These are phyloP conservation scores for Papilio dardanus DNA, from an alignment of 1,140 invertebrate species.

Conservation along the genomic window DNA sequence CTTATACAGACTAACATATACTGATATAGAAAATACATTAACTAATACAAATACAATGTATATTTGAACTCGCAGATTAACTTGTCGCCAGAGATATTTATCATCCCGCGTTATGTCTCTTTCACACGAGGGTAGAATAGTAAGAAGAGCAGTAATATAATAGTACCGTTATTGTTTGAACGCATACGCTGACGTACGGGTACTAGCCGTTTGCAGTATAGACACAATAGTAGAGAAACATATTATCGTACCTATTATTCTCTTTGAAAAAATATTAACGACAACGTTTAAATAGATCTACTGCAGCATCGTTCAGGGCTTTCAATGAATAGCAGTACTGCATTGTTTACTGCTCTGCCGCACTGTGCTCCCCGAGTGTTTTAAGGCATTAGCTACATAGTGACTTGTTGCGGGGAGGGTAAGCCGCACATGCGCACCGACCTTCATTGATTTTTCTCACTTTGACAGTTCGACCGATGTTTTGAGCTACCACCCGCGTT, in stretches of 20 bases:
- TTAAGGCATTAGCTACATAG: slow-evolving; percentile 36
- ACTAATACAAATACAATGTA: slow-evolving; percentile 1
- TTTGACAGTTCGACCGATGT: slow-evolving; percentile 79
- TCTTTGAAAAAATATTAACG: too few relatives aligned
- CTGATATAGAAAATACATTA: neutral
- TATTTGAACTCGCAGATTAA: slow-evolving; percentile 15
- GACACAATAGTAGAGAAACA: too few relatives aligned
- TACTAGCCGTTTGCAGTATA: too few relatives aligned
- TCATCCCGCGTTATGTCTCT: neutral
- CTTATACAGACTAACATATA: neutral
- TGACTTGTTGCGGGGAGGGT: slow-evolving; percentile 53
- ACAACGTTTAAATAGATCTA: too few relatives aligned
- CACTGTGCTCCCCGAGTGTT: neutral
- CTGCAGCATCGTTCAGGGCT: too few relatives aligned
- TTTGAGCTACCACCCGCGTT: slow-evolving; percentile 70
- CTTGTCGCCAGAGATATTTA: slow-evolving; percentile 9
- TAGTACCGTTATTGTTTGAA: too few relatives aligned
- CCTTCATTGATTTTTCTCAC: slow-evolving; percentile 77
- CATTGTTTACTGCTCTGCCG: neutral
- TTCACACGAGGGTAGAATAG: neutral
- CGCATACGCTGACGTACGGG: too few relatives aligned
- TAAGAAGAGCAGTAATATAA: neutral
- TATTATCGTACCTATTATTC: too few relatives aligned
- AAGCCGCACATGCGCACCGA: slow-evolving; percentile 69
- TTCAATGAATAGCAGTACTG: neutral